Conservation (phyloP, 2,888 invertebrate genomes). For the Coecobrya sp. region DNA sequence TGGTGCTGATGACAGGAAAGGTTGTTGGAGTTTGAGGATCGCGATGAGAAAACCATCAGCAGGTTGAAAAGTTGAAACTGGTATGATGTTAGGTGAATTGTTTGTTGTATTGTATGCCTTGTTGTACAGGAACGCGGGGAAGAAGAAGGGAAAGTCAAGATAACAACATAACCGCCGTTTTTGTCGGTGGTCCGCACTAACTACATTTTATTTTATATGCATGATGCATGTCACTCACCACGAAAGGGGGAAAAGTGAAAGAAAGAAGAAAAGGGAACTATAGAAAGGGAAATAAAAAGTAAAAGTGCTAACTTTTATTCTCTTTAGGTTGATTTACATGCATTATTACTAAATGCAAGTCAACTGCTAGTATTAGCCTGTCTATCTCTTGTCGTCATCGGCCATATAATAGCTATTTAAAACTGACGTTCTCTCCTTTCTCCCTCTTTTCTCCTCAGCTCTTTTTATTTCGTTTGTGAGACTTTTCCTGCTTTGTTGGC, state of each 20-base stretch:
- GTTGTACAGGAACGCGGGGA: not conserved
- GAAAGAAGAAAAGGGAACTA: not conserved
- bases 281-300: slow-evolving; percentile 32
- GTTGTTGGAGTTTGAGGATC: slow-evolving; percentile 3
- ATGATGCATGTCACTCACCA: slow-evolving; percentile 34
- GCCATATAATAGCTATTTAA: slow-evolving; percentile 41
- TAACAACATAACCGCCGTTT: not conserved
- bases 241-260: slow-evolving; percentile 3
- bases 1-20: not conserved
- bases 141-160: not conserved
- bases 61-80: slow-evolving; percentile 45
- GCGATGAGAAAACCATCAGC: slow-evolving; percentile 43
- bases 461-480: not conserved
- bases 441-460: not conserved
- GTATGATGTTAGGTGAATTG: not conserved
- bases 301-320: slow-evolving; percentile 56
- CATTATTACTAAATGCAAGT: slow-evolving; percentile 55
- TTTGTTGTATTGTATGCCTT: not conserved
- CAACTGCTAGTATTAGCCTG: slow-evolving; percentile 45
- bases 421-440: not conserved
- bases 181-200: slow-evolving; percentile 7
- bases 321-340: slow-evolving; percentile 54
- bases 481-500: slow-evolving; percentile 15
- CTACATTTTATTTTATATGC: slow-evolving; percentile 21
- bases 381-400: slow-evolving; percentile 40